Evolutionary conservation across 2,888 invertebrate genomes (phyloP).

Genomic region (Yponomeuta malinellus): DNA sequence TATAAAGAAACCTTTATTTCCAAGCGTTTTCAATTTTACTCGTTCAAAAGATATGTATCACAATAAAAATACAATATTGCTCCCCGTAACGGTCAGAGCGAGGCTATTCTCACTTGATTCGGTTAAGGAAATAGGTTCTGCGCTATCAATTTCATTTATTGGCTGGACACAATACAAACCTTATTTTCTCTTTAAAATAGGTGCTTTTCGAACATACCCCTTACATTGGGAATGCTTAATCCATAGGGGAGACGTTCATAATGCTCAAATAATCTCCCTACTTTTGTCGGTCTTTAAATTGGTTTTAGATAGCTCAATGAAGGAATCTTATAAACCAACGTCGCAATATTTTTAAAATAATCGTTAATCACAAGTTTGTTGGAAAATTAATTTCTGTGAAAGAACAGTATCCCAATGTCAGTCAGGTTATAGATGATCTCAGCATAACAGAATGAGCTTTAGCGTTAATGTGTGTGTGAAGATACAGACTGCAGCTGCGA

Average conservation of each 20-base stretch:
- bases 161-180: constrained; percentile 9
- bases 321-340: not conserved
- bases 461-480: not conserved
- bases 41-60: not conserved
- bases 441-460: not conserved
- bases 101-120: constrained; percentile 10
- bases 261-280: constrained; percentile 14
- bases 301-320: constrained; percentile 4
- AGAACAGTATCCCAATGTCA: not conserved
- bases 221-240: constrained; percentile 1
- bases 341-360: not conserved
- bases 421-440: not conserved
- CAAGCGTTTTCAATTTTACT: constrained; percentile 7
- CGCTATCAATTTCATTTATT: constrained; percentile 9
- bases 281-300: constrained; percentile 10
- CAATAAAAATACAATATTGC: constrained; percentile 8
- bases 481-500: not conserved
- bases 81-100: constrained; percentile 5
- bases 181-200: constrained; percentile 8
- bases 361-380: not conserved
- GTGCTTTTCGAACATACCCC: constrained; percentile 8
- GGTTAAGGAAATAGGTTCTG: constrained; percentile 10
- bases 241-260: constrained; percentile 13
- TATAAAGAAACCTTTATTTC: not conserved
- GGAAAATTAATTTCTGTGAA: not conserved